Percentiles rank a stretch among this genome's conserved stretches.
These are phyloP conservation scores for Ginglymostoma cirratum DNA, from an alignment of 2,113 vertebrate species.

Conservation along the genomic window DNA sequence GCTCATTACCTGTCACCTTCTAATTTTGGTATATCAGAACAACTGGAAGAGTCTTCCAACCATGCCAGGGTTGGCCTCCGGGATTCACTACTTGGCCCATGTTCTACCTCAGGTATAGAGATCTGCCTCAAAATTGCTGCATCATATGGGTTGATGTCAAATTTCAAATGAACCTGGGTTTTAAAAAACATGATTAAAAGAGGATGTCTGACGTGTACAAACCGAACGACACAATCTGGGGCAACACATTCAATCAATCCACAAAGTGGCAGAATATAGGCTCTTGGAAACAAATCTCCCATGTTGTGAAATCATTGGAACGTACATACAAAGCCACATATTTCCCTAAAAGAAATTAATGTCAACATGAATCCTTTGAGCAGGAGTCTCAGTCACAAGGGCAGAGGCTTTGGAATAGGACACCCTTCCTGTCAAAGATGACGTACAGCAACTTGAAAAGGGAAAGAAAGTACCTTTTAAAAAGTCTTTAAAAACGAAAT, in stretches of 20 bases:
- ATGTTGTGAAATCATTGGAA: background rate
- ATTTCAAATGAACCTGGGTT: slow-evolving; percentile 89
- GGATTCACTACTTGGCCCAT: slow-evolving; percentile 75
- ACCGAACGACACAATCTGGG: background rate
- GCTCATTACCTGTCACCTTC: slow-evolving; percentile 88
- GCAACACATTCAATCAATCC: background rate
- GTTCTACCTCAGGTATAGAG: slow-evolving; percentile 75
- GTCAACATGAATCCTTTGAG: background rate
- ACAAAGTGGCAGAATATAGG: background rate
- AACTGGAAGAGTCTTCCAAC: slow-evolving; percentile 91
- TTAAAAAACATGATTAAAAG: slow-evolving; percentile 18
- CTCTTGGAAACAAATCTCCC: background rate
- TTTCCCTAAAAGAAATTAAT: background rate
- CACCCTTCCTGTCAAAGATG: background rate
- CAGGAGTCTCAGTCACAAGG: background rate
- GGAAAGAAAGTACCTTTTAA: background rate
- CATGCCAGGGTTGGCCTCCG: slow-evolving; percentile 86
- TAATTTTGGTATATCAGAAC: slow-evolving; percentile 94
- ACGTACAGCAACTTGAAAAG: background rate
- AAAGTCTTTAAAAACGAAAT: background rate
- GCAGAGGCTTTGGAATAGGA: background rate
- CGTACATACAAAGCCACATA: background rate
- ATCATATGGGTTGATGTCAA: slow-evolving; percentile 95
- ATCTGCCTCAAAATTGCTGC: slow-evolving; percentile 87
- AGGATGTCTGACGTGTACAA: background rate